Evolutionary conservation across 2,113 vertebrate genomes (phyloP), one percentile per base, ranked within the genome.

Genomic region (Gobiocypris rarus): DNA sequence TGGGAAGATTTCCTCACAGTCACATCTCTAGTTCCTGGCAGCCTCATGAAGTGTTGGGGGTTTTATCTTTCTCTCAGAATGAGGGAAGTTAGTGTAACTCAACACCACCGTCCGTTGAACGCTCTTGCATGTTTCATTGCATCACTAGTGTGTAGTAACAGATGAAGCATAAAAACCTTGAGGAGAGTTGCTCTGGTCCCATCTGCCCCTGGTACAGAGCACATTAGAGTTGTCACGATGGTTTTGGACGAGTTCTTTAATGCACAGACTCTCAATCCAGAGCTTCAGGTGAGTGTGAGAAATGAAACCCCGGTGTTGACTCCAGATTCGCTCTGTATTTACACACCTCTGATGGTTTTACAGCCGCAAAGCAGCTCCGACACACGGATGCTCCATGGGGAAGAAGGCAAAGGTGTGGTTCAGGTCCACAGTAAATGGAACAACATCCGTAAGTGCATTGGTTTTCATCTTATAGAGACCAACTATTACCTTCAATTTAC

Each of bases 381-480:
- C 77, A 34, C 26, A 10, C 14, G 11, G 24, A 50, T 3, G 41
- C 15, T 80, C 0, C 4, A 0, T 4, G 0, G 28, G 7, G 9
- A 75, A 31, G 75, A 56, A 11, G 50, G 48, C 3, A 9, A 5
- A 17, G 10, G 1, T 31, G 45, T 77, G 31, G 7, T 54, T 0
- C 13, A 79, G 58, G 13, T 79, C 26, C 9, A 69, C 14, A 81
- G 61, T 69, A 43, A 9, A 24, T 70, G 80, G 80, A 82, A 82
- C 50, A 38, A 34, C 43, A 38, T 70, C 65, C 14, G 80, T 82
- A 14, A 81, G 79, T 50, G 38, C 38, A 7, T 6, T 38, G 0
- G 38, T 38, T 6, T 7, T 7, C 6, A 38, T 38, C 6, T 38
- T 38, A 38, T 6, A 38, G 34, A 38, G 5, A 2, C 34, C 34